Evolutionary conservation across 2,797 vertebrate genomes (phyloP).

Genomic region (Stomatorhinus walkeri): DNA sequence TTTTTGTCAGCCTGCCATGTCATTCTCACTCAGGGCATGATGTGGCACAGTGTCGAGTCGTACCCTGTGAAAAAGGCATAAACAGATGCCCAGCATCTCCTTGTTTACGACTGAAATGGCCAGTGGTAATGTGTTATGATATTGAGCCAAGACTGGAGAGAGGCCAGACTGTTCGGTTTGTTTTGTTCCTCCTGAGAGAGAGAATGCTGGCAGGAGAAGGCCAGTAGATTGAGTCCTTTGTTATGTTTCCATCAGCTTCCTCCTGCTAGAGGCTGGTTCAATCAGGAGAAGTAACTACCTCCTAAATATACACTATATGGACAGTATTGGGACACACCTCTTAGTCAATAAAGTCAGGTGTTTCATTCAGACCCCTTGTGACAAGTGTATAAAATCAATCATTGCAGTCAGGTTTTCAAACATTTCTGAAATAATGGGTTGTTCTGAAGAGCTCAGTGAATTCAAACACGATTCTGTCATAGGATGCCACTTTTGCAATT

Average conservation of each 20-base stretch:
- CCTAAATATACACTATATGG: background rate
- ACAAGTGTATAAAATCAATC: background rate
- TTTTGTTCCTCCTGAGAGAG: background rate
- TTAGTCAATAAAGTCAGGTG: background rate
- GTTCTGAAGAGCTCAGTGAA: background rate
- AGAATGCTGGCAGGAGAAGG: background rate
- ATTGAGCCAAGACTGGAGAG: slow-evolving; percentile 12
- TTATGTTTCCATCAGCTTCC: background rate
- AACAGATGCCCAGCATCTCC: background rate
- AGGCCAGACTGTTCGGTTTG: slow-evolving; percentile 2
- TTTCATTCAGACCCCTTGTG: background rate
- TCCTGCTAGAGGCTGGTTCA: background rate
- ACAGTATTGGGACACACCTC: background rate
- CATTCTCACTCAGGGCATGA: background rate
- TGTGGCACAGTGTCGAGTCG: background rate
- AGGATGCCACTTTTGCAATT: background rate
- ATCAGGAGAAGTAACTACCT: background rate
- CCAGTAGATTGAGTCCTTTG: background rate
- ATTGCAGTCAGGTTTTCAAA: background rate
- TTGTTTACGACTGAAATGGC: background rate
- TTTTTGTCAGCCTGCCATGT: background rate
- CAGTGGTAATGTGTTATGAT: background rate
- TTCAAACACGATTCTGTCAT: background rate
- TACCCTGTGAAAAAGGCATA: background rate
- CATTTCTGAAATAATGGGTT: background rate